Conservation (phyloP, 2,797 vertebrate species). For the Onychomys torridus region DNA sequence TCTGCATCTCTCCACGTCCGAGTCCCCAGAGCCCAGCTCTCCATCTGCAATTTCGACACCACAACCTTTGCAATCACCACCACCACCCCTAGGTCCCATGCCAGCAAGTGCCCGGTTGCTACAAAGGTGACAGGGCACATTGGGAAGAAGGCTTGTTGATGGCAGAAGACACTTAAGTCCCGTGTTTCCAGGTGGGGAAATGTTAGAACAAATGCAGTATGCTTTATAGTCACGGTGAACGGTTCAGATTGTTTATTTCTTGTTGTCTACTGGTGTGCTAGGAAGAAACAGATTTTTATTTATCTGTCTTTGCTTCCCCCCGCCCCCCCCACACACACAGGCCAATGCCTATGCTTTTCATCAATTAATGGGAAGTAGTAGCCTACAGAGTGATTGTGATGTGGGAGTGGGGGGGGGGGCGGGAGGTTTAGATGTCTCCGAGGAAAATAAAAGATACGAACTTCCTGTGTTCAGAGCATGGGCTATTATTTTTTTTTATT, state of each 20-base stretch:
- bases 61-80: constrained; percentile 13
- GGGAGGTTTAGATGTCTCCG: background rate
- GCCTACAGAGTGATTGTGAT: constrained; percentile 30
- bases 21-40: constrained; percentile 56
- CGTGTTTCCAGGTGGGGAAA: constrained; percentile 39
- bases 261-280: constrained; percentile 52
- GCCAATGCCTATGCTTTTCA: background rate
- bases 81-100: background rate
- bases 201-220: constrained; percentile 55
- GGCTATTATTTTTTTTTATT: background rate
- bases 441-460: constrained; percentile 39
- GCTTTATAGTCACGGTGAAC: constrained; percentile 67
- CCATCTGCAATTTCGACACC: constrained; percentile 80
- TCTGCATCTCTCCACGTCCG: constrained; percentile 66
- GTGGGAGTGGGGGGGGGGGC: background rate
- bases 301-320: background rate
- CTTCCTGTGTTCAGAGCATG: background rate
- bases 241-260: constrained; percentile 58
- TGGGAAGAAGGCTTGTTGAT: constrained; percentile 55
- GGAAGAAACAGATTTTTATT: constrained; percentile 7
- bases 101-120: background rate
- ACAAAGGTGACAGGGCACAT: background rate
- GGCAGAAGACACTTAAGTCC: background rate
- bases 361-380: constrained; percentile 54
- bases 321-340: too few relatives aligned